A percentile compares a stretch with the other conserved stretches of the same genome.
Conservation (phyloP, 2,113 vertebrate genomes). For the Bettongia penicillata region DNA sequence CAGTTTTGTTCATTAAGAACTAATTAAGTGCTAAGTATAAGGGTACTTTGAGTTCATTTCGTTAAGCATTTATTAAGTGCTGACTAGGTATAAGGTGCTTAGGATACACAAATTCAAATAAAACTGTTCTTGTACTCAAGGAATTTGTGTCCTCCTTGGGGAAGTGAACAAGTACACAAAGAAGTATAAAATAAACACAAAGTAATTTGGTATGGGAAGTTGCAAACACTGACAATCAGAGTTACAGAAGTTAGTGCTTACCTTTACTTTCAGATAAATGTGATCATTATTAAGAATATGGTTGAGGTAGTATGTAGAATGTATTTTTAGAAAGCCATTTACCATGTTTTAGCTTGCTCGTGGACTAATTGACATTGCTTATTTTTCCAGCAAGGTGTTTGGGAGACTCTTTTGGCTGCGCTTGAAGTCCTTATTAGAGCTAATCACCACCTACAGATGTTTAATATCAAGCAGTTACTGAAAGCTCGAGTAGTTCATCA, state of each 20-base stretch:
- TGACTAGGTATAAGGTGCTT: neutral
- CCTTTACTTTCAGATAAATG: neutral
- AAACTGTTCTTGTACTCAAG: neutral
- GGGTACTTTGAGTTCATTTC: neutral
- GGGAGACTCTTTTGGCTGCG: constrained; percentile 92
- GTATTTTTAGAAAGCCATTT: constrained; percentile 7
- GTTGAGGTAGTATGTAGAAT: neutral
- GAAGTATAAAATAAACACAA: neutral
- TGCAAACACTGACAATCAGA: neutral
- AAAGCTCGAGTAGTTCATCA: constrained; percentile 94
- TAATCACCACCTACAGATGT: constrained; percentile 93
- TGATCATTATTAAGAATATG: neutral
- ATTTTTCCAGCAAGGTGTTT: constrained; percentile 90
- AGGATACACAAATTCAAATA: neutral
- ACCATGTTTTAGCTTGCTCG: neutral
- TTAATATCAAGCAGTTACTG: constrained; percentile 94
- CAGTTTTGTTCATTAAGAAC: neutral
- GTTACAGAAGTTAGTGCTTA: constrained; percentile 26
- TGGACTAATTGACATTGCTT: constrained; percentile 40
- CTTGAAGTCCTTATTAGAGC: constrained; percentile 95
- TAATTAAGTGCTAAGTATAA: neutral
- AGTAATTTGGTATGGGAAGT: too few relatives aligned
- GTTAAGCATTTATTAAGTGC: neutral
- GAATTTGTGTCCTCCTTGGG: neutral
- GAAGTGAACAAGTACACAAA: neutral